Evolutionary conservation across 2,113 vertebrate species (phyloP).

Genomic region (Rhadina sibilatrix): DNA sequence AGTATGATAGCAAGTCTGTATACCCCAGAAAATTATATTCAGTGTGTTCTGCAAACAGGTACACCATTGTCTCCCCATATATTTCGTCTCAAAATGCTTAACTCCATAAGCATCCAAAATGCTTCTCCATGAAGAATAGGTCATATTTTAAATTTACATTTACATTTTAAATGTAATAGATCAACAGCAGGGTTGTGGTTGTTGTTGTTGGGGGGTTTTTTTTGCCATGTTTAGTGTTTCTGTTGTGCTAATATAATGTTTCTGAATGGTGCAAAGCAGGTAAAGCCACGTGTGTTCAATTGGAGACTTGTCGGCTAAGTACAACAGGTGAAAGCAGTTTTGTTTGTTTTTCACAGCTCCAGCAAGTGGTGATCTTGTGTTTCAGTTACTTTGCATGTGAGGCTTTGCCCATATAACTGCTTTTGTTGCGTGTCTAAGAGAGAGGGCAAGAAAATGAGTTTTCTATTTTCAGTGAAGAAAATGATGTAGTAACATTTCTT

Average conservation of each 20-base stretch:
- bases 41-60: neutral
- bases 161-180: neutral
- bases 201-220: neutral
- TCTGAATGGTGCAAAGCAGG: neutral
- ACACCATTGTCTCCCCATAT: neutral
- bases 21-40: neutral
- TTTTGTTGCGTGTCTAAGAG: neutral
- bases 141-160: neutral
- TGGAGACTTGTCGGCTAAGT: neutral
- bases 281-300: neutral
- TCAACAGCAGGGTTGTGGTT: neutral
- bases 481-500: neutral
- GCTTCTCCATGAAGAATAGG: no score
- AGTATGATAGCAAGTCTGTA: neutral
- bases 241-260: neutral
- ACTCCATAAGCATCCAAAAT: neutral
- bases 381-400: neutral
- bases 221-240: neutral
- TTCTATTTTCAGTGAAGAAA: neutral
- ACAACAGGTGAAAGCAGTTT: neutral
- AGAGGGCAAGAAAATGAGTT: neutral
- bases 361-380: neutral
- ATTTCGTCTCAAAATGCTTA: neutral
- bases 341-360: neutral
- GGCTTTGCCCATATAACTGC: neutral